These are phyloP conservation scores for Onychorhynchus coronatus DNA, from an alignment of 2,113 vertebrate species.

Conservation along the genomic window DNA sequence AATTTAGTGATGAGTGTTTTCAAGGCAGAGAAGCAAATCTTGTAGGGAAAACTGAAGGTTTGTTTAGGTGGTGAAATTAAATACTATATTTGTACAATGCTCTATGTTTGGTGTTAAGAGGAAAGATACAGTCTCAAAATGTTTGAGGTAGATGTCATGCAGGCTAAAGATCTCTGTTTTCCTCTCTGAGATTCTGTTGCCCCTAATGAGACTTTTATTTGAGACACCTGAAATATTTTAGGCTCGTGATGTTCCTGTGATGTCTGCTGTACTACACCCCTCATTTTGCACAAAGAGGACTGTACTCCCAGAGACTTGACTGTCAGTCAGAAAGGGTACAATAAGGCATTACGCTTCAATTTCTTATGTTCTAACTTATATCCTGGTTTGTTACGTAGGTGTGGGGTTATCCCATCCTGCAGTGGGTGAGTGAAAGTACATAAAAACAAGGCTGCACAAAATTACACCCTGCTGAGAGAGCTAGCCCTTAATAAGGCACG, in stretches of 20 bases:
- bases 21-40: not conserved
- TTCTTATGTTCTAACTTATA: not conserved
- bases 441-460: not conserved
- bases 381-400: not conserved
- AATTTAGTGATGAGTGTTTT: not conserved
- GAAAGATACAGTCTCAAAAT: not conserved
- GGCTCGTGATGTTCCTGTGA: not conserved
- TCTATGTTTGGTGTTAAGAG: not conserved
- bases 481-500: not conserved
- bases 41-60: not conserved
- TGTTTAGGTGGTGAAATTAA: not conserved
- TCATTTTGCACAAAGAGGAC: not conserved
- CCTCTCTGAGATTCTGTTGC: not conserved
- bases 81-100: not conserved
- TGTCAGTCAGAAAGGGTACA: not conserved
- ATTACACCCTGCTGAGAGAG: not conserved
- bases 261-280: not conserved
- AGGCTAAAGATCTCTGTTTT: not conserved
- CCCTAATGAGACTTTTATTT: not conserved
- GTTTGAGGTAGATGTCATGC: not conserved
- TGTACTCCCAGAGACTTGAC: not conserved
- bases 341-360: not conserved
- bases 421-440: not conserved
- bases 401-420: not conserved
- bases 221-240: not conserved